Conservation (phyloP, 2,113 vertebrate species). For the Oncorhynchus gorbuscha region DNA sequence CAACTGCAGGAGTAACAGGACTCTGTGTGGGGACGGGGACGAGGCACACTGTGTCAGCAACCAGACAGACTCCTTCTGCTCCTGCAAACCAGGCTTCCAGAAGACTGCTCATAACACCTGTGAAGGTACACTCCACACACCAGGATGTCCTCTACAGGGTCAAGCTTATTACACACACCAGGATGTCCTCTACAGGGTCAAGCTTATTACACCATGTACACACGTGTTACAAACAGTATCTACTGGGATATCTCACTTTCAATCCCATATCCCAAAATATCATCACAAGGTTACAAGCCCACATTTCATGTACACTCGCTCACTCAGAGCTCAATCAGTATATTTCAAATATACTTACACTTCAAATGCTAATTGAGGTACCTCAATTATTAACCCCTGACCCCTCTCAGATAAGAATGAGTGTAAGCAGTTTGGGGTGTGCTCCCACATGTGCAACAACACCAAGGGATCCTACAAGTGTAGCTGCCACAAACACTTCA, state of each 20-base stretch:
- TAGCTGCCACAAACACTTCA: conserved; percentile 91
- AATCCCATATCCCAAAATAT: too few species aligned
- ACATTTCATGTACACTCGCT: too few species aligned
- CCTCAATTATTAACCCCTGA: not conserved
- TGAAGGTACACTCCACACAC: conserved; percentile 74
- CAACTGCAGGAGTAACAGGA: conserved; percentile 83
- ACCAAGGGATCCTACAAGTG: conserved; percentile 92
- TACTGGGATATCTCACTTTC: too few species aligned
- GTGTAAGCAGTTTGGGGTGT: conserved; percentile 86
- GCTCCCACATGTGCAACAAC: conserved; percentile 96
- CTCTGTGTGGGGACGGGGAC: conserved; percentile 82
- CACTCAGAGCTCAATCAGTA: too few species aligned
- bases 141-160: too few species aligned
- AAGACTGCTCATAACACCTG: conserved; percentile 82
- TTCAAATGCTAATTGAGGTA: not conserved
- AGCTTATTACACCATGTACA: too few species aligned
- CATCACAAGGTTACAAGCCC: too few species aligned
- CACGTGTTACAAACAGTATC: too few species aligned
- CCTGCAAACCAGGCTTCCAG: conserved; percentile 89
- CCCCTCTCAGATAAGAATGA: conserved; percentile 85
- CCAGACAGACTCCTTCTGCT: conserved; percentile 82
- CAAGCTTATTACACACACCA: too few species aligned
- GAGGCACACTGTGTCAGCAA: conserved; percentile 86
- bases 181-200: too few species aligned
- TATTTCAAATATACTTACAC: not conserved